Conservation (phyloP, 2,888 invertebrate species). For the Sarcophaga caerulescens region DNA sequence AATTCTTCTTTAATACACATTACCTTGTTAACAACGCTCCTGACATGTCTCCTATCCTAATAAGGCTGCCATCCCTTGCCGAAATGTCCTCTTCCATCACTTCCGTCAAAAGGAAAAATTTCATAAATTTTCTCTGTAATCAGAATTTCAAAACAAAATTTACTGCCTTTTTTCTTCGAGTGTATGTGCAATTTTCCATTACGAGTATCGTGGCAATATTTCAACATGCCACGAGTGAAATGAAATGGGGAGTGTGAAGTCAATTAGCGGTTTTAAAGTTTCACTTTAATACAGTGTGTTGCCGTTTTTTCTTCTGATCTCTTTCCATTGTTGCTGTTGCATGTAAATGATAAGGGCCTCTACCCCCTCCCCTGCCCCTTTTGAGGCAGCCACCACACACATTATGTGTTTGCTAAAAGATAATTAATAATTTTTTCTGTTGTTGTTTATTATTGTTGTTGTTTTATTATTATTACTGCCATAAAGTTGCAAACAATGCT, state of each 20-base stretch:
- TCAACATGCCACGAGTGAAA: conserved; percentile 8
- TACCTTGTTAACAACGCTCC: no score
- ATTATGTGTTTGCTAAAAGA: conserved; percentile 47
- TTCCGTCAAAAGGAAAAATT: no score
- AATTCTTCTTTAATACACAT: no score
- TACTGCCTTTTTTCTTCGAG: not conserved
- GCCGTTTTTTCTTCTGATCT: not conserved
- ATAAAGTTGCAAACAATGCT: not conserved
- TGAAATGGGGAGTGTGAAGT: conserved; percentile 38
- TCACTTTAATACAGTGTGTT: conserved; percentile 29
- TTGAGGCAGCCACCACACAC: not conserved
- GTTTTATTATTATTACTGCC: not conserved
- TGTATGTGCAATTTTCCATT: not conserved
- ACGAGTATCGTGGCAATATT: not conserved
- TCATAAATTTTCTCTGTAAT: no score
- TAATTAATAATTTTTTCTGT: conserved; percentile 65
- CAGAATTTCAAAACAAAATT: no score
- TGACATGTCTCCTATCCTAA: no score
- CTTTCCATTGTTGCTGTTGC: not conserved
- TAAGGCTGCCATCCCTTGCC: no score
- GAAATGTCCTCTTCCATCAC: no score
- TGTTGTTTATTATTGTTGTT: not conserved
- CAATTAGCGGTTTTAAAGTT: conserved; percentile 60
- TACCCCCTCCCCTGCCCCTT: no score
- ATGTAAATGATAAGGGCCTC: not conserved